Percentiles rank a stretch among this genome's conserved stretches.
Evolutionary conservation across 2,888 invertebrate species (phyloP).

Genomic region (Philereme vetulata): DNA sequence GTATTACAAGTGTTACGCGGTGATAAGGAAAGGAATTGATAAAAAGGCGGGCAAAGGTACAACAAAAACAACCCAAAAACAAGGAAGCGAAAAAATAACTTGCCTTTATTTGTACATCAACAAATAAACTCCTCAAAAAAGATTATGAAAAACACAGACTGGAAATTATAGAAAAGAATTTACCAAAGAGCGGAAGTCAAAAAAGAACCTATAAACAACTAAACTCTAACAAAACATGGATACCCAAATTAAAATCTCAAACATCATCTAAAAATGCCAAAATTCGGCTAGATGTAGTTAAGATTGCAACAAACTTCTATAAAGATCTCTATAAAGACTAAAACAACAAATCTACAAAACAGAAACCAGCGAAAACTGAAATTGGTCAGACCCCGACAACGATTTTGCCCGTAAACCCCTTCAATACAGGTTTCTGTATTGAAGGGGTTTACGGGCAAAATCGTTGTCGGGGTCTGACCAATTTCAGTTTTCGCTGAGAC

Average conservation of each 20-base stretch:
- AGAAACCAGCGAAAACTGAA: slow-evolving; percentile 1
- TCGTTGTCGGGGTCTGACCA: too few relatives aligned
- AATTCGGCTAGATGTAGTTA: slow-evolving; percentile 13
- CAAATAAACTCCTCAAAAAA: slow-evolving; percentile 17
- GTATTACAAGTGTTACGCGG: too few relatives aligned
- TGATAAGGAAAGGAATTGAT: background rate
- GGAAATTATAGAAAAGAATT: slow-evolving; percentile 9
- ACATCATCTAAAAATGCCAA: slow-evolving; percentile 9
- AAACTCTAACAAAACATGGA: slow-evolving; percentile 17
- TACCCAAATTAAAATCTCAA: slow-evolving; percentile 10
- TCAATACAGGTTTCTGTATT: too few relatives aligned
- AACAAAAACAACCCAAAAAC: slow-evolving; percentile 1
- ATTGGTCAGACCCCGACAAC: background rate
- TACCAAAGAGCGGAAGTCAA: slow-evolving; percentile 6
- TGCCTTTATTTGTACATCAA: slow-evolving; percentile 10
- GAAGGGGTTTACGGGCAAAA: too few relatives aligned
- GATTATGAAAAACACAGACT: slow-evolving; percentile 21
- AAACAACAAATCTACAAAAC: background rate
- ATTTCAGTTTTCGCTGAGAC: too few relatives aligned
- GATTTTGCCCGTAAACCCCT: background rate
- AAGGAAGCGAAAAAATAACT: slow-evolving; percentile 20
- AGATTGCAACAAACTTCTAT: slow-evolving; percentile 20
- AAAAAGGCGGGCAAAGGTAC: slow-evolving; percentile 3
- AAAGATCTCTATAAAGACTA: slow-evolving; percentile 3
- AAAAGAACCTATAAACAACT: slow-evolving; percentile 23